These are phyloP conservation scores for Threskiornis aethiopicus DNA, from an alignment of 2,797 vertebrate species.

Conservation along the genomic window DNA sequence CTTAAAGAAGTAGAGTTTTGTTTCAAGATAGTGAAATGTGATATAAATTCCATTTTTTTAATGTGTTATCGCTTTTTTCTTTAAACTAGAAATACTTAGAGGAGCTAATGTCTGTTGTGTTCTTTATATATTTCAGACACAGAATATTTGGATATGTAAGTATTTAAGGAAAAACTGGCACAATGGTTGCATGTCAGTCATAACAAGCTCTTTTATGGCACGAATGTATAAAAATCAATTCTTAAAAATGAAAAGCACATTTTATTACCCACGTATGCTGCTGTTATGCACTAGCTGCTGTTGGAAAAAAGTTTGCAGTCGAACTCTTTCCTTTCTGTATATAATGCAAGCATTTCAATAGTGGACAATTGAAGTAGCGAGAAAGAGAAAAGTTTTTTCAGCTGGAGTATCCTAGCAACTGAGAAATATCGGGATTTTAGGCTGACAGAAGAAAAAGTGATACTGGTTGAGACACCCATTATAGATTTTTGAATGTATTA, in stretches of 20 bases:
- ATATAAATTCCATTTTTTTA: neutral
- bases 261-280: neutral
- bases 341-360: neutral
- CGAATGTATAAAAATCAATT: neutral
- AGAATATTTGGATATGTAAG: neutral
- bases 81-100: neutral
- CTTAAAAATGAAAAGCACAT: neutral
- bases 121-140: neutral
- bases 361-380: neutral
- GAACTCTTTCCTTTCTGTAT: neutral
- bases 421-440: neutral
- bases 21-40: neutral
- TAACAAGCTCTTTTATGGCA: neutral
- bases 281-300: neutral
- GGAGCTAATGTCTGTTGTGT: neutral
- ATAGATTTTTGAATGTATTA: neutral
- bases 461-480: neutral
- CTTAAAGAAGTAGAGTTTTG: neutral
- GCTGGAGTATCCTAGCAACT: neutral
- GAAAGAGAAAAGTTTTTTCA: neutral
- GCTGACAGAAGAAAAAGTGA: neutral
- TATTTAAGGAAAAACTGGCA: neutral
- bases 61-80: neutral
- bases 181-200: neutral
- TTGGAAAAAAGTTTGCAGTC: neutral